Evolutionary conservation across 2,888 invertebrate species (phyloP), one percentile per base, ranked within the genome.

Genomic region (Ypsolopha sequella): DNA sequence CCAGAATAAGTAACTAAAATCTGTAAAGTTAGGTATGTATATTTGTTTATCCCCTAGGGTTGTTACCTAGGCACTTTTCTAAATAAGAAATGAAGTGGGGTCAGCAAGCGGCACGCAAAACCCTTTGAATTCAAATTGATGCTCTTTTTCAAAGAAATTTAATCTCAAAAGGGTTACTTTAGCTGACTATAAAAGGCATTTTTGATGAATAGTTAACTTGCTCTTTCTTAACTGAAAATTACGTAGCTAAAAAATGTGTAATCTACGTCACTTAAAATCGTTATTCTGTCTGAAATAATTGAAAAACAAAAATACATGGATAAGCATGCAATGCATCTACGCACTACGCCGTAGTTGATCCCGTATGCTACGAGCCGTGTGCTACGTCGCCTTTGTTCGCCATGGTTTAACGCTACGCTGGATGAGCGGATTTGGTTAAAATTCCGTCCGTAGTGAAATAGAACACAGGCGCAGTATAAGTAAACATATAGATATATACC

Each of bases 51-150:
- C 33, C 44, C 44, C 44, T 9, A 44, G 44, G 44, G 44, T 13
- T 8, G 44, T 44, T 44, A 43, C 13, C 44, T 14, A 46, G 46
- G 46, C 35, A 46, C 46, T 46, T 46, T 46, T 35, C 34, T 46
- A 34, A 46, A 46, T 46, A 46, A 46, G 46, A 46, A 34, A 46
- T 46, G 46, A 46, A 35, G 34, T n/a, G 10, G 24, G 46, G 44
- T 44, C 44, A 44, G 46, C 7, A 46, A 46, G 13, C 13, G 24
- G 13, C 9, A 9, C n/a, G 46, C 34, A 11, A 34, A 33, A 4
- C 35, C 46, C 10, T 35, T 35, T 46, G 46, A 46, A 34, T 46
- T 46, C 34, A 46, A 34, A 46, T 44, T 44, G 39, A n/a, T 14
- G 13, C 14, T 6, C 33, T 44, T 13, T 13, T 44, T 44, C 9